Percentiles rank a stretch among this genome's conserved stretches.
These are phyloP conservation scores for Phodopus roborovskii DNA, from an alignment of 2,113 vertebrate species.

Conservation along the genomic window DNA sequence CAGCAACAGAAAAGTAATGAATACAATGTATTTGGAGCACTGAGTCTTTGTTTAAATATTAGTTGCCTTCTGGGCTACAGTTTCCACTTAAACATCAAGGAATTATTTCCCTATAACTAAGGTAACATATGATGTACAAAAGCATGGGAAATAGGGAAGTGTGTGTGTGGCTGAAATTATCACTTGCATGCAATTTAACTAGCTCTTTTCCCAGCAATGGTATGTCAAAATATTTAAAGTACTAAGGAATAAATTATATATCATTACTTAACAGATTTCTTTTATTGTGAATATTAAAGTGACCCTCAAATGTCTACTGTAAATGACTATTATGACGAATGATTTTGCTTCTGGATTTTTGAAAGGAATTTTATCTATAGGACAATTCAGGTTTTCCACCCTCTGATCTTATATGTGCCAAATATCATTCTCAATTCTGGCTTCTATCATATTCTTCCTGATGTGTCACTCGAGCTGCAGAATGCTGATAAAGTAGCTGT, in stretches of 20 bases:
- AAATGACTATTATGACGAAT: conserved; percentile 19
- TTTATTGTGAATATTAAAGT: conserved; percentile 23
- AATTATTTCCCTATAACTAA: conserved; percentile 38
- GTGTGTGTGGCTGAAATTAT: background rate
- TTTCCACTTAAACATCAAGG: conserved; percentile 25
- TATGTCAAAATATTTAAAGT: conserved; percentile 18
- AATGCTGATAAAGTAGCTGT: background rate
- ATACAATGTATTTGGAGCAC: background rate
- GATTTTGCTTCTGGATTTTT: conserved; percentile 33
- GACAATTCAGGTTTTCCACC: background rate
- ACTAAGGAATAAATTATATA: background rate
- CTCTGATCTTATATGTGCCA: background rate
- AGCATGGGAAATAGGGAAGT: background rate
- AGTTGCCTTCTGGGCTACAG: conserved; percentile 3
- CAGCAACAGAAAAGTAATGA: background rate
- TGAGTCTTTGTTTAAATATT: background rate
- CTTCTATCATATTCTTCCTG: conserved; percentile 27
- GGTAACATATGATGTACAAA: background rate
- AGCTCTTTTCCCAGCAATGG: background rate
- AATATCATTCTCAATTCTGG: conserved; percentile 10
- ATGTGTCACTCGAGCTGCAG: background rate
- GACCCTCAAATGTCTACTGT: conserved; percentile 1
- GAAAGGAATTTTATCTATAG: conserved; percentile 36
- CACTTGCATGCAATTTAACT: background rate
- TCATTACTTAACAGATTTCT: conserved; percentile 16